Conservation (phyloP, 2,888 invertebrate species). For the Stegana nigrithorax region DNA sequence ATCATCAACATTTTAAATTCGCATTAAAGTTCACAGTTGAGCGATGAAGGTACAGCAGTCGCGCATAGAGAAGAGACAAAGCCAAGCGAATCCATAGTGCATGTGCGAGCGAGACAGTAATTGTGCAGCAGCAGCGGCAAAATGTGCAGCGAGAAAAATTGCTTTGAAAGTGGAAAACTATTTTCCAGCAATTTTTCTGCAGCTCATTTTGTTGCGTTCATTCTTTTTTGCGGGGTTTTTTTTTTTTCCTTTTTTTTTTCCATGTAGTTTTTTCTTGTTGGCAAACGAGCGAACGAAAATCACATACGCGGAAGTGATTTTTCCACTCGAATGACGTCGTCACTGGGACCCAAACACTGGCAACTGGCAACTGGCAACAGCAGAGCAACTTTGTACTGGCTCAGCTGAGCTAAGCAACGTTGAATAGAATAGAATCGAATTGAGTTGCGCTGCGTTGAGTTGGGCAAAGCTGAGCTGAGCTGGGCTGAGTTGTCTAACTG, state of each 20-base stretch:
- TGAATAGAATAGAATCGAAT: background rate
- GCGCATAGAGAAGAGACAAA: background rate
- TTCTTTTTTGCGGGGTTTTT: constrained; percentile 8
- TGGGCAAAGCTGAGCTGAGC: background rate
- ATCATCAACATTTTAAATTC: constrained; percentile 61
- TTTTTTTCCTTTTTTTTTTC: too few species aligned
- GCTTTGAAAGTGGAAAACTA: constrained; percentile 49
- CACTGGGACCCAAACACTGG: background rate
- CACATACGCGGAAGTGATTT: constrained; percentile 61
- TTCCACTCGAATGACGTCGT: constrained; percentile 54
- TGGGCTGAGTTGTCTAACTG: background rate
- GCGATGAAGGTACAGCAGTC: constrained; percentile 7
- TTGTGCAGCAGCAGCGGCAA: background rate
- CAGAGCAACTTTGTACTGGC: background rate
- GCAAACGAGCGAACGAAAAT: constrained; percentile 38
- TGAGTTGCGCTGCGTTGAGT: background rate
- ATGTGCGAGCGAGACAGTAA: background rate
- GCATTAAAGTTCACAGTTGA: constrained; percentile 43
- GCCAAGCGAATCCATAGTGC: background rate
- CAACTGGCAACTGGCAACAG: background rate
- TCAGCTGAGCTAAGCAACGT: background rate
- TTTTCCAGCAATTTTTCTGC: constrained; percentile 37
- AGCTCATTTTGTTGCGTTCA: constrained; percentile 8
- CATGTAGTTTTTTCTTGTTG: too few species aligned
- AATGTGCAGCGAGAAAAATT: constrained; percentile 48